These are phyloP conservation scores for Cheilosia urbana DNA, from an alignment of 2,888 invertebrate genomes.

Conservation along the genomic window DNA sequence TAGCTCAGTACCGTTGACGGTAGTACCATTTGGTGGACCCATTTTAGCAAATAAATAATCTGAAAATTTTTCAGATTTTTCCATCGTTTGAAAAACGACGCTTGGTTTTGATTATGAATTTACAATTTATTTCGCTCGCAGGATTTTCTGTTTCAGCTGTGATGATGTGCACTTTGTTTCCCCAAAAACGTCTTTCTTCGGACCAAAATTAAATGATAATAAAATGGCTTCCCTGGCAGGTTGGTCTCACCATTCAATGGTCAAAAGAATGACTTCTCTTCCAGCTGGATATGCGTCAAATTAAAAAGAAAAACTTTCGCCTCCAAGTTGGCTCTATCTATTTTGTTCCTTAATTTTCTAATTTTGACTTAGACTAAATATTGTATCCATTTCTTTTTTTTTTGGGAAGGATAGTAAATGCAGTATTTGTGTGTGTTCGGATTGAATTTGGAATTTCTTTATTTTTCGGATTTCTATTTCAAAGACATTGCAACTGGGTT, in stretches of 20 bases:
- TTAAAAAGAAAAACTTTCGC: neutral
- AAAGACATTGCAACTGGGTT: conserved; percentile 40
- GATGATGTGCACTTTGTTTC: conserved; percentile 50
- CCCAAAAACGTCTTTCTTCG: conserved; percentile 4
- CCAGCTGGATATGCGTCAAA: conserved; percentile 25
- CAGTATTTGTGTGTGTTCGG: conserved; percentile 17
- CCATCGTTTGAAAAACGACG: conserved; percentile 83
- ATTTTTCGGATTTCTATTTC: conserved; percentile 22
- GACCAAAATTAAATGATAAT: conserved; percentile 11
- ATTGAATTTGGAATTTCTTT: conserved; percentile 16
- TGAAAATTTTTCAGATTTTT: conserved; percentile 89
- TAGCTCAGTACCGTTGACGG: conserved; percentile 83
- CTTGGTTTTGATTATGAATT: conserved; percentile 53
- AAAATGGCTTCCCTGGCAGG: neutral
- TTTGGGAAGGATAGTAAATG: conserved; percentile 40
- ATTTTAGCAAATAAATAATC: conserved; percentile 92
- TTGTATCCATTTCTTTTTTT: conserved; percentile 56
- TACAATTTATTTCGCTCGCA: conserved; percentile 34
- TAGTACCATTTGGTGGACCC: conserved; percentile 87
- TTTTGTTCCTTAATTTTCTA: conserved; percentile 34
- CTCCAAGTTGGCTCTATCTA: conserved; percentile 17
- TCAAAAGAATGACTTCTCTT: conserved; percentile 9
- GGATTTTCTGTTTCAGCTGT: conserved; percentile 21
- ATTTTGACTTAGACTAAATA: conserved; percentile 40
- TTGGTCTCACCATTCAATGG: neutral